A percentile compares a stretch with the other conserved stretches of the same genome.
phyloP scores from a whole-genome alignment of 2,113 vertebrate species.

The Hoplias malabaricus region DNA sequence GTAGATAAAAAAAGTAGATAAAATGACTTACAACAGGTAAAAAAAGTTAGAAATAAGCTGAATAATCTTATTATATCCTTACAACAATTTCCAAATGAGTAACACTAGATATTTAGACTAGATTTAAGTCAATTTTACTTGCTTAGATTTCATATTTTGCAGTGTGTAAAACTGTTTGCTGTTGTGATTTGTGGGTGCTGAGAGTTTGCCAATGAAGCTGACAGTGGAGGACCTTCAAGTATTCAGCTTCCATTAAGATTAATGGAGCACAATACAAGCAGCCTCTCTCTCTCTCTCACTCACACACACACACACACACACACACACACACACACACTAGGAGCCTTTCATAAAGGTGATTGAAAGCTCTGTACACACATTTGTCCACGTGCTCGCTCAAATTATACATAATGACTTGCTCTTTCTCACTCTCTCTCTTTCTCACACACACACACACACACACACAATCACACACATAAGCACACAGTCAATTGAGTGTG shows the following conservation, averaged over 20 bases:
- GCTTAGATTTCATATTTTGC: too few species aligned
- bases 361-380: slow-evolving; percentile 56
- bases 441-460: slow-evolving; percentile 18
- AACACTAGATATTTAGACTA: too few species aligned
- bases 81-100: too few species aligned
- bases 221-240: slow-evolving; percentile 37
- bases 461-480: slow-evolving; percentile 32
- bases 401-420: slow-evolving; percentile 52
- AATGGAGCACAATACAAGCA: slow-evolving; percentile 38
- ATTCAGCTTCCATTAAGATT: slow-evolving; percentile 52
- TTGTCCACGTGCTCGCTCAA: slow-evolving; percentile 31
- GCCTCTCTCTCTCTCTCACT: background rate
- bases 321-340: slow-evolving; percentile 20
- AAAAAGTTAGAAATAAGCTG: too few species aligned
- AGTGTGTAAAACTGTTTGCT: slow-evolving; percentile 26
- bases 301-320: background rate
- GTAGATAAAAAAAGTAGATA: too few species aligned
- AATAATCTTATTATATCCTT: too few species aligned
- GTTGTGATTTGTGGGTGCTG: background rate
- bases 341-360: slow-evolving; percentile 45
- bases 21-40: too few species aligned
- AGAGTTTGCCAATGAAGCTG: slow-evolving; percentile 20
- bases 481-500: slow-evolving; percentile 48
- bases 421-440: slow-evolving; percentile 15
- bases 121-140: too few species aligned